phyloP scores from a whole-genome alignment of 2,888 invertebrate genomes.

The Icerya purchasi region DNA sequence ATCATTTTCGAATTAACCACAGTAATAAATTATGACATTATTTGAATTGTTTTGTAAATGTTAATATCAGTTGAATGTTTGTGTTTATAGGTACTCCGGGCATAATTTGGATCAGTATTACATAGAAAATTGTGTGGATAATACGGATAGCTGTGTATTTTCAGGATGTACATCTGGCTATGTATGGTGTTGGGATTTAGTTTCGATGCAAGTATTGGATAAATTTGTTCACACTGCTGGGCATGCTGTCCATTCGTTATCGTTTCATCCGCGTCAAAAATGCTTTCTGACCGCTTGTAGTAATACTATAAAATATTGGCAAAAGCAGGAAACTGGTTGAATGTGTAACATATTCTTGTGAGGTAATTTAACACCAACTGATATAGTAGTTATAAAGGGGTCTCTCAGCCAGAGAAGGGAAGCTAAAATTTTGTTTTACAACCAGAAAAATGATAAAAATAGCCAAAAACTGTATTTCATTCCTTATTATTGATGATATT shows the following conservation, averaged over 20 bases:
- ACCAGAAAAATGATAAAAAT: no score
- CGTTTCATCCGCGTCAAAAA: slow-evolving; percentile 56
- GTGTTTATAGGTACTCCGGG: slow-evolving; percentile 43
- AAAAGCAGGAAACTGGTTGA: no score
- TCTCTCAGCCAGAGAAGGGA: no score
- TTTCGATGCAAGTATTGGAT: slow-evolving; percentile 40
- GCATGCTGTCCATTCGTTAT: slow-evolving; percentile 52
- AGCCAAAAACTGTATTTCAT: no score
- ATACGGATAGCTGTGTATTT: slow-evolving; percentile 63
- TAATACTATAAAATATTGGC: slow-evolving; percentile 47
- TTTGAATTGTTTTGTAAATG: no score
- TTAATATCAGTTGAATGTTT: neutral
- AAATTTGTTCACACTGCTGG: slow-evolving; percentile 33
- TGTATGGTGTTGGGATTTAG: slow-evolving; percentile 74
- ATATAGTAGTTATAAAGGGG: no score
- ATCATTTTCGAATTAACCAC: no score
- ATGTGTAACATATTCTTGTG: no score
- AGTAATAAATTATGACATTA: no score
- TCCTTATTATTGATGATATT: no score
- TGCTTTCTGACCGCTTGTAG: slow-evolving; percentile 51
- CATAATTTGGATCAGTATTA: slow-evolving; percentile 63
- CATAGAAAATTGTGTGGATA: slow-evolving; percentile 66
- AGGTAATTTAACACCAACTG: no score
- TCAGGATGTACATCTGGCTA: slow-evolving; percentile 77
- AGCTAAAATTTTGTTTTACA: no score